Conservation (phyloP, 2,888 invertebrate species). For the Ectemnius cavifrons region DNA sequence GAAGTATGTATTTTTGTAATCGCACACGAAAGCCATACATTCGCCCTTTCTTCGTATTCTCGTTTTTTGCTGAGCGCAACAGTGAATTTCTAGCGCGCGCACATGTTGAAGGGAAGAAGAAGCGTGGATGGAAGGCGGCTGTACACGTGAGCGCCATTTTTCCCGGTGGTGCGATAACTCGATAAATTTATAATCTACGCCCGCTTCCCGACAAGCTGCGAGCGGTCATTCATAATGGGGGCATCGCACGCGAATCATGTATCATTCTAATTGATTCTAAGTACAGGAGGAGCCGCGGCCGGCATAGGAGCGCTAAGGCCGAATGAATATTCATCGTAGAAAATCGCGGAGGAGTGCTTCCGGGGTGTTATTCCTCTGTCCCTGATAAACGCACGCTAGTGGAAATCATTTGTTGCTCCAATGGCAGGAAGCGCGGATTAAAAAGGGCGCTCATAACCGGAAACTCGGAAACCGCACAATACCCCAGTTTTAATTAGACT, state of each 20-base stretch:
- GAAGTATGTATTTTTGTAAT: too few species aligned
- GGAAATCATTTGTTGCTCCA: constrained; percentile 67
- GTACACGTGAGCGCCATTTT: constrained; percentile 37
- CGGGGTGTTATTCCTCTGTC: constrained; percentile 60
- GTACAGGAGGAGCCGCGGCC: constrained; percentile 53
- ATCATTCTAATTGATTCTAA: constrained; percentile 74
- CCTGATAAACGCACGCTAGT: constrained; percentile 66
- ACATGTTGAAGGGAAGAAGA: too few species aligned
- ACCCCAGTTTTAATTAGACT: too few species aligned
- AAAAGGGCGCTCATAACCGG: constrained; percentile 48
- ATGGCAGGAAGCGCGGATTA: constrained; percentile 56
- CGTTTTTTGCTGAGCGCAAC: background rate
- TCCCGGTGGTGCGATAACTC: constrained; percentile 49
- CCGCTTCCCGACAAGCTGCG: constrained; percentile 52
- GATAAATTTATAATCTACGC: constrained; percentile 62
- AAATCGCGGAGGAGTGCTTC: constrained; percentile 68
- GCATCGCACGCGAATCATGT: constrained; percentile 70
- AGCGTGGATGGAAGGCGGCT: background rate
- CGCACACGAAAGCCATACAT: too few species aligned
- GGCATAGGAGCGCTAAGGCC: constrained; percentile 57
- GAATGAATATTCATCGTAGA: constrained; percentile 71
- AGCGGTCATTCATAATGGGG: constrained; percentile 62
- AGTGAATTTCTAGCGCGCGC: background rate
- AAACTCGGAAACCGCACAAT: constrained; percentile 42
- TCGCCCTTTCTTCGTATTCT: too few species aligned